Evolutionary conservation across 2,797 vertebrate genomes (phyloP).

Genomic region (Acropternis orthonyx): DNA sequence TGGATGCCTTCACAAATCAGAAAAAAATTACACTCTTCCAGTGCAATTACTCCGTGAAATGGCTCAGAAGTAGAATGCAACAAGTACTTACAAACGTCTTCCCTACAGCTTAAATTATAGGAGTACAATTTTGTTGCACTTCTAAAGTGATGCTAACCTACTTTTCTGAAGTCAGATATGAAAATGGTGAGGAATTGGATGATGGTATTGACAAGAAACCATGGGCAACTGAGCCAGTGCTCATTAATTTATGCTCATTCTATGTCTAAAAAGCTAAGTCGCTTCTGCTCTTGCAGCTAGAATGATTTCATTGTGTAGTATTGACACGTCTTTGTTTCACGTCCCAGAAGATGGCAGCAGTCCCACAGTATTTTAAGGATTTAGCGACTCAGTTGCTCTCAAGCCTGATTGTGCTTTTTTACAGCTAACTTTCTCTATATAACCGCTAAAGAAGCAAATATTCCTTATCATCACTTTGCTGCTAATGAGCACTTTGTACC

Average conservation of each 20-base stretch:
- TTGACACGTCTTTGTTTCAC: neutral
- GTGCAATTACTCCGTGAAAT: neutral
- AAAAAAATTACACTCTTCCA: neutral
- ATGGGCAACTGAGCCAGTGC: neutral
- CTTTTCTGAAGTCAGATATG: neutral
- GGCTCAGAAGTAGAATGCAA: neutral
- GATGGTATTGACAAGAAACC: neutral
- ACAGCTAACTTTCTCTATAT: neutral
- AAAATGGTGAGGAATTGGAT: neutral
- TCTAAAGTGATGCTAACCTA: neutral
- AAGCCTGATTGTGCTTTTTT: neutral
- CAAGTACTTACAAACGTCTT: neutral
- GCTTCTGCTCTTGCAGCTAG: neutral
- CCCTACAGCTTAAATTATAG: neutral
- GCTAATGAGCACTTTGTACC: neutral
- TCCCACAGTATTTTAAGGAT: neutral
- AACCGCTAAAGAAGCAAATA: neutral
- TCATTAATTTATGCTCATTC: neutral
- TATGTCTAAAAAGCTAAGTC: neutral
- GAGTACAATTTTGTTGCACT: neutral
- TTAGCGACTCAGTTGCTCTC: accelerated
- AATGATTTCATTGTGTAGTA: neutral
- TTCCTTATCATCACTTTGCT: neutral
- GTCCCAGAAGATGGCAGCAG: constrained; percentile 66
- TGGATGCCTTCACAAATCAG: neutral